Conservation (phyloP, 2,888 invertebrate genomes). For the Leptogaster cylindrica region DNA sequence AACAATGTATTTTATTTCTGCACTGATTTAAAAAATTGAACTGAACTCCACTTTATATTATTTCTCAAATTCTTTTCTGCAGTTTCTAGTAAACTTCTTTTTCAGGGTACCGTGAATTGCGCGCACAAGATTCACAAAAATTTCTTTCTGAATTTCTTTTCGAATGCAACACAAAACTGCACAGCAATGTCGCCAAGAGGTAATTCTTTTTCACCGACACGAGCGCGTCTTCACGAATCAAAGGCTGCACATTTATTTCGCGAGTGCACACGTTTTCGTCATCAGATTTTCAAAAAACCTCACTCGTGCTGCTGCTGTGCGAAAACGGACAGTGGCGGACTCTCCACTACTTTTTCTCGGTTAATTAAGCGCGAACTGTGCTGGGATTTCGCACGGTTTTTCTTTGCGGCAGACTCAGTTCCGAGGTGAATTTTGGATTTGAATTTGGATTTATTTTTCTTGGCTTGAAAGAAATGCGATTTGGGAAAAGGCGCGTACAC, state of each 20-base stretch:
- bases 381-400: neutral
- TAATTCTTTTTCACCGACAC: too few species aligned
- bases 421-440: neutral
- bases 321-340: constrained; percentile 6
- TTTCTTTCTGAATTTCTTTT: neutral
- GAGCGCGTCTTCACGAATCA: too few species aligned
- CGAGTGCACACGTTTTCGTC: neutral
- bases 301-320: neutral
- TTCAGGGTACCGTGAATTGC: too few species aligned
- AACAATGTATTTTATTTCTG: too few species aligned
- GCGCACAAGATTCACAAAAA: neutral
- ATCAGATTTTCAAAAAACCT: neutral
- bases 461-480: neutral
- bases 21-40: too few species aligned
- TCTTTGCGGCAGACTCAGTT: neutral
- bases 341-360: neutral
- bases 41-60: too few species aligned
- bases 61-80: too few species aligned
- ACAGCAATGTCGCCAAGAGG: too few species aligned
- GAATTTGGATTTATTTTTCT: neutral
- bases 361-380: constrained; percentile 13
- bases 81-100: too few species aligned
- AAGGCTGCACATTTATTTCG: too few species aligned
- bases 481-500: constrained; percentile 28
- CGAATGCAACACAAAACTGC: neutral